These are phyloP conservation scores for Sarcoramphus papa DNA, from an alignment of 2,797 vertebrate species.

Conservation along the genomic window DNA sequence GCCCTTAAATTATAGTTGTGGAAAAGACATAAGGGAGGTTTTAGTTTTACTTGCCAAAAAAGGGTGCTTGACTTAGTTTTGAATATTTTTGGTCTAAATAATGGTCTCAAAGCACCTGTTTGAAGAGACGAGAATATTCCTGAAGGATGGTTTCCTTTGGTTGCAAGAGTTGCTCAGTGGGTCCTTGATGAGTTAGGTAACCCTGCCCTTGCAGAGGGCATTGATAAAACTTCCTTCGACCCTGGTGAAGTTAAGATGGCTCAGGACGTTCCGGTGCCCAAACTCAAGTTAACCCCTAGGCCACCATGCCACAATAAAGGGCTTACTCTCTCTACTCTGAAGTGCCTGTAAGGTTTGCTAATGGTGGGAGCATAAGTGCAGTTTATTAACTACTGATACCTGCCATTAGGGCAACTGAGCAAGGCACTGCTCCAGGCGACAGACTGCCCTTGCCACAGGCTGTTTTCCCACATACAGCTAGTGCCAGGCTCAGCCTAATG, in stretches of 20 bases:
- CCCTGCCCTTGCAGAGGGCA: neutral
- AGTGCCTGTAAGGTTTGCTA: neutral
- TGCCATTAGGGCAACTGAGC: neutral
- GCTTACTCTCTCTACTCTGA: neutral
- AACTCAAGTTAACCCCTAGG: neutral
- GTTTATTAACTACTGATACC: neutral
- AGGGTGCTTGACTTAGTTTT: neutral
- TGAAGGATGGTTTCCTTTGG: neutral
- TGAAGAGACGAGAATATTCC: neutral
- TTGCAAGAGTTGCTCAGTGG: neutral
- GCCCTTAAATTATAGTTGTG: neutral
- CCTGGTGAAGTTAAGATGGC: neutral
- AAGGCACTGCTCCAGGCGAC: neutral
- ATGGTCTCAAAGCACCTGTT: neutral
- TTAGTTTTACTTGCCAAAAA: neutral
- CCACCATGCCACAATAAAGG: neutral
- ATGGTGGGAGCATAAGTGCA: neutral
- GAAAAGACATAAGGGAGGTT: neutral
- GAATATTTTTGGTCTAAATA: neutral
- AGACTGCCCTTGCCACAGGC: neutral
- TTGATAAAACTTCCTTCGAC: neutral
- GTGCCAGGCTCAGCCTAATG: slow-evolving; percentile 18
- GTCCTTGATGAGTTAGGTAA: neutral
- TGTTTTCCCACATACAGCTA: slow-evolving; percentile 1
- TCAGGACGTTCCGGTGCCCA: neutral